phyloP scores from a whole-genome alignment of 2,888 invertebrate species.

The Microchrysa polita region DNA sequence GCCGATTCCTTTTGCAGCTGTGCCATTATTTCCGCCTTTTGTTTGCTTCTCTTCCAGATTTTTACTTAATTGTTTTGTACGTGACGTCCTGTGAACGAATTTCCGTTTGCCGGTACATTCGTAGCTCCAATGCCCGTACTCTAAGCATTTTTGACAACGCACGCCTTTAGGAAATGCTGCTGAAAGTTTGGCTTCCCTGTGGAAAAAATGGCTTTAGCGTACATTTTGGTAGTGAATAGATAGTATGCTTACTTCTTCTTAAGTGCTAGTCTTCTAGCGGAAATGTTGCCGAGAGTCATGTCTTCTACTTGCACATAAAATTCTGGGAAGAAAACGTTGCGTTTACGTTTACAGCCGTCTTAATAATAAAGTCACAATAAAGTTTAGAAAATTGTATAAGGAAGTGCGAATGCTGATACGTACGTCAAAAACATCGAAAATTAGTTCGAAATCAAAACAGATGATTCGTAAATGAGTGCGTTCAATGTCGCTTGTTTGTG shows the following conservation, averaged over 20 bases:
- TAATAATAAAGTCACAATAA: too few relatives aligned
- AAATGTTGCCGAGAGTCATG: conserved; percentile 61
- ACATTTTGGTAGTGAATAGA: not conserved
- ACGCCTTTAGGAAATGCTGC: conserved; percentile 78
- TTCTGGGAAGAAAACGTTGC: too few relatives aligned
- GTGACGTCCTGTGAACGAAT: conserved; percentile 82
- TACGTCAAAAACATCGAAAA: not conserved
- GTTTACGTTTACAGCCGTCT: too few relatives aligned
- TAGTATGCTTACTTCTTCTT: conserved; percentile 58
- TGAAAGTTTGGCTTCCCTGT: conserved; percentile 70
- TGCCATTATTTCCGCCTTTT: conserved; percentile 31
- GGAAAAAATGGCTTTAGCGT: conserved; percentile 30
- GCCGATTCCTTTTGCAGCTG: conserved; percentile 43
- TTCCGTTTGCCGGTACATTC: conserved; percentile 92
- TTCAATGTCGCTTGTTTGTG: too few relatives aligned
- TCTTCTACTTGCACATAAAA: too few relatives aligned
- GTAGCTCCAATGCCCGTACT: conserved; percentile 94
- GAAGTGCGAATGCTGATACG: not conserved
- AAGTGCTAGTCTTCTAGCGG: conserved; percentile 61
- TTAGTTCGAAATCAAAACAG: not conserved
- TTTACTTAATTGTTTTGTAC: conserved; percentile 82
- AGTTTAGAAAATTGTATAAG: too few relatives aligned
- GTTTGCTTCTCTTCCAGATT: conserved; percentile 62
- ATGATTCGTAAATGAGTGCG: not conserved
- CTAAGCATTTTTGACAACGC: conserved; percentile 91